These are phyloP conservation scores for Sinonovacula constricta DNA, from an alignment of 1,140 invertebrate species.

Conservation along the genomic window DNA sequence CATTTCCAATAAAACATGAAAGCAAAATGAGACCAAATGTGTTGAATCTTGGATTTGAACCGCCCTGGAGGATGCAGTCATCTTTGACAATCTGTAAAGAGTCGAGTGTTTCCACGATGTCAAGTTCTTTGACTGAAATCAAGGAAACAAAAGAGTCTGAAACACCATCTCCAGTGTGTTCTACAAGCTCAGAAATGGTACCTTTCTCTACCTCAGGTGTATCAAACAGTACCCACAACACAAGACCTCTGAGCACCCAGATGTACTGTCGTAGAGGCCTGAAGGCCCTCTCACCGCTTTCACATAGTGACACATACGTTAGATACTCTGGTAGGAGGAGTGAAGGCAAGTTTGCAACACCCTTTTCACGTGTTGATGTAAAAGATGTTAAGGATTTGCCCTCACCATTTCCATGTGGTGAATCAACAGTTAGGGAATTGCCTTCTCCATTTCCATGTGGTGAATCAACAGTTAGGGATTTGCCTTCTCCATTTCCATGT, in stretches of 20 bases:
- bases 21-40: constrained; percentile 28
- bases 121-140: constrained; percentile 39
- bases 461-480: constrained; percentile 10
- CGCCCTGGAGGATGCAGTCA: constrained; percentile 12
- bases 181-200: constrained; percentile 11
- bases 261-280: too few relatives aligned
- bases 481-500: background rate
- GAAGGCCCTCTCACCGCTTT: too few relatives aligned
- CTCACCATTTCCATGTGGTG: background rate
- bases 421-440: constrained; percentile 3
- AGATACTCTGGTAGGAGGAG: too few relatives aligned
- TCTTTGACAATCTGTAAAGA: constrained; percentile 19
- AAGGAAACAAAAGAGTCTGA: constrained; percentile 31
- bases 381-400: background rate
- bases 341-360: too few relatives aligned
- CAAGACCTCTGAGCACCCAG: background rate
- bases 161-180: constrained; percentile 44
- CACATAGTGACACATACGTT: too few relatives aligned
- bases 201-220: constrained; percentile 37
- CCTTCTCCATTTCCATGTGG: constrained; percentile 47
- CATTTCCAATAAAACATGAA: too few relatives aligned
- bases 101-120: constrained; percentile 1
- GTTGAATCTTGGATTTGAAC: constrained; percentile 38
- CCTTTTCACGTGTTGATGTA: too few relatives aligned
- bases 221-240: background rate